Evolutionary conservation across 2,888 invertebrate species (phyloP).

Genomic region (Phymatocera aterrima): DNA sequence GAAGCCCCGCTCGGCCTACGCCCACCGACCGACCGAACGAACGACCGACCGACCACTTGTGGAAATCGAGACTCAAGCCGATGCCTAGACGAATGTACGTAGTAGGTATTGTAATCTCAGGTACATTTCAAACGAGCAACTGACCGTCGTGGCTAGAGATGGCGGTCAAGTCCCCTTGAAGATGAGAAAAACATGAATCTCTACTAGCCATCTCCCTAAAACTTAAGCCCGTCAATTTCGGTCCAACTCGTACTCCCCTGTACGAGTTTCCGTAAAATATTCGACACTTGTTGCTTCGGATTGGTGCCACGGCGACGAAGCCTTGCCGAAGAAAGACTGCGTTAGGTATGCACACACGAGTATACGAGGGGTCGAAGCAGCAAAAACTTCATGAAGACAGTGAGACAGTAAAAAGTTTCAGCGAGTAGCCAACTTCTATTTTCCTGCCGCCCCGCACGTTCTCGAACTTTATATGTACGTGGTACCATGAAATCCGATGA

Average conservation of each 20-base stretch:
- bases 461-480: no score
- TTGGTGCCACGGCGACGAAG: not conserved
- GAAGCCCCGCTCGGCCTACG: not conserved
- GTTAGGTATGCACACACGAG: not conserved
- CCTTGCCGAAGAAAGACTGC: not conserved
- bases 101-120: not conserved
- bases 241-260: not conserved
- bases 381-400: no score
- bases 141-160: no score
- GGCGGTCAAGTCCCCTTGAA: no score
- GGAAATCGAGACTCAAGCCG: conserved; percentile 17
- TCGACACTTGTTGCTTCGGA: conserved; percentile 36
- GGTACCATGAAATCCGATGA: no score
- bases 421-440: no score
- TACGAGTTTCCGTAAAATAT: conserved; percentile 3
- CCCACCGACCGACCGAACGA: not conserved
- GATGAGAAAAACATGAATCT: not conserved
- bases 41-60: not conserved
- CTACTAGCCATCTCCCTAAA: no score
- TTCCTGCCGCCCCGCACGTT: no score
- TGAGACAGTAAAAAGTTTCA: no score
- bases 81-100: not conserved
- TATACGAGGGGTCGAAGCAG: no score
- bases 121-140: not conserved
- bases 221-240: not conserved